Conservation (phyloP, 2,888 invertebrate species). For the Aphidius colemani region DNA sequence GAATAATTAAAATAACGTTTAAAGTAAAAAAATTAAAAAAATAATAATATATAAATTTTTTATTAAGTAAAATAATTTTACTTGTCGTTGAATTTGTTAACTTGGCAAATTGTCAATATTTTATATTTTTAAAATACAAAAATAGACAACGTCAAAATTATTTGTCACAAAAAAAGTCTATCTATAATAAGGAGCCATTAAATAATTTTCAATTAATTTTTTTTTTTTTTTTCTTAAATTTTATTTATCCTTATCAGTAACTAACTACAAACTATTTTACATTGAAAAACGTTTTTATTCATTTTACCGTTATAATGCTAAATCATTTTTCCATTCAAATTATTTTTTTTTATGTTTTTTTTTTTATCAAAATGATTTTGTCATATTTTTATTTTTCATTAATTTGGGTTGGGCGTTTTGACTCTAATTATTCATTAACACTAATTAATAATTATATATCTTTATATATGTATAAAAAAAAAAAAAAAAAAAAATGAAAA, state of each 20-base stretch:
- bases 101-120: no score
- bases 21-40: no score
- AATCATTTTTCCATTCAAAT: neutral
- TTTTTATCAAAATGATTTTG: constrained; percentile 12
- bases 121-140: no score
- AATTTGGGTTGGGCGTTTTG: neutral
- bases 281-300: constrained; percentile 45
- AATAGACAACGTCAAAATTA: no score
- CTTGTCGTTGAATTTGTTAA: no score
- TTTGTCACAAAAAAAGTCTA: no score
- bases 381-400: constrained; percentile 14
- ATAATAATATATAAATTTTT: no score
- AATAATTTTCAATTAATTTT: no score
- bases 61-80: no score
- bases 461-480: neutral
- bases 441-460: constrained; percentile 1
- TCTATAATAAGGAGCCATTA: no score
- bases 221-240: constrained; percentile 30
- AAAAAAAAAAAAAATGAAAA: neutral
- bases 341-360: constrained; percentile 12
- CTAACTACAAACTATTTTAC: constrained; percentile 57
- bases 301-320: constrained; percentile 25
- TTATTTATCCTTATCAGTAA: constrained; percentile 54
- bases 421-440: constrained; percentile 11
- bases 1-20: no score